Evolutionary conservation across 2,797 vertebrate species (phyloP), one percentile per base, ranked within the genome.

Genomic region (Myripristis murdjan): DNA sequence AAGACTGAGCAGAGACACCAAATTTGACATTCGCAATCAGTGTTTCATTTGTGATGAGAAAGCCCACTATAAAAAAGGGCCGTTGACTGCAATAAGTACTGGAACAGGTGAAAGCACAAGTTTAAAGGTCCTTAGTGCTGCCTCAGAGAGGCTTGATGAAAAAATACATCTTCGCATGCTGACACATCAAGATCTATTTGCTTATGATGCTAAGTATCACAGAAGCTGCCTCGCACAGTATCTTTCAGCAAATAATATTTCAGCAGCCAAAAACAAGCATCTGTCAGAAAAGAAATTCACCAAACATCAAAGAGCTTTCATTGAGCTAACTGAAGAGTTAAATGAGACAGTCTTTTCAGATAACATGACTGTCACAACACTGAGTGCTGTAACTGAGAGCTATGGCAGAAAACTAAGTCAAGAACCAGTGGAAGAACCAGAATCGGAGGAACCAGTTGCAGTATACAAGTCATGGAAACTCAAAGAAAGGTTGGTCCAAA

Each of bases 161-260:
- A 24, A 37, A 48, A 54, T 67, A 55, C 64, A 67, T 33, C 16
- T 51, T 35, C 28, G 28, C 53, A 15, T 55, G 16, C 53, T 55
- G 26, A 53, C 20, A 53, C 65, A 39, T 22, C 33, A 31, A n/a
- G 53, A 68, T 68, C 54, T 68, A 9, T 68, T 68, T 68, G 65
- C 54, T 5, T 48, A 48, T 68, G 54, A 64, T 64, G 61, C 61
- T 47, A 64, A 53, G 49, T 64, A 65, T 31, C 62, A 73, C 43
- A 39, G 15, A 75, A 56, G 12, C 10, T 69, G 73, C 51, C 64
- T 75, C 49, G 51, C 18, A 68, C 73, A 75, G 64, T 75, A 75
- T 73, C 69, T 75, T 35, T 75, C 64, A 55, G 58, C 62, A 55
- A 28, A 58, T 52, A 69, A 75, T 52, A 62, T 75, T 48, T 22